Conservation (phyloP, 2,888 invertebrate genomes). For the Tipula confusa region DNA sequence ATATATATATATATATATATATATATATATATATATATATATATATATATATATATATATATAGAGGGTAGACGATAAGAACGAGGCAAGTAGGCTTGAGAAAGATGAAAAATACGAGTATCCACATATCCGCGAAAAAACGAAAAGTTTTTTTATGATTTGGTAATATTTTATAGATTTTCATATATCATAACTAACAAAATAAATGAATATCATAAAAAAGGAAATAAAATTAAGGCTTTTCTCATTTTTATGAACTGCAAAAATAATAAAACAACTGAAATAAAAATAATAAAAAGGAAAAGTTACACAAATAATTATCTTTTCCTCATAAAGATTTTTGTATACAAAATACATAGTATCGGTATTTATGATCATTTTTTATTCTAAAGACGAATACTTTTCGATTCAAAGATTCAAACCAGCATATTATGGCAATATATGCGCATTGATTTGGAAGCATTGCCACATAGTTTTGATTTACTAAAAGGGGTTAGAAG, state of each 20-base stretch:
- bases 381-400: no score
- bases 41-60: background rate
- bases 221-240: background rate
- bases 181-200: slow-evolving; percentile 25
- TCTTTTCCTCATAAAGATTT: background rate
- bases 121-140: slow-evolving; percentile 6
- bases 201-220: slow-evolving; percentile 5
- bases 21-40: background rate
- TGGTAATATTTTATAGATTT: slow-evolving; percentile 25
- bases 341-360: no score
- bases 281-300: slow-evolving; percentile 20
- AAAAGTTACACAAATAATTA: background rate
- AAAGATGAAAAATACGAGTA: background rate
- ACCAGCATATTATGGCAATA: no score
- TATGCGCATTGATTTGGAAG: no score
- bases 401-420: no score
- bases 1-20: background rate
- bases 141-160: slow-evolving; percentile 14
- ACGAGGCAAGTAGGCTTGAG: no score
- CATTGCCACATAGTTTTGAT: no score
- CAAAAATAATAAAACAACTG: slow-evolving; percentile 25
- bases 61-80: background rate
- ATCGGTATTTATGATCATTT: no score
- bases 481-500: no score
- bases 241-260: background rate